These are phyloP conservation scores for Plecotus auritus DNA, from an alignment of 2,113 vertebrate genomes.

Conservation along the genomic window DNA sequence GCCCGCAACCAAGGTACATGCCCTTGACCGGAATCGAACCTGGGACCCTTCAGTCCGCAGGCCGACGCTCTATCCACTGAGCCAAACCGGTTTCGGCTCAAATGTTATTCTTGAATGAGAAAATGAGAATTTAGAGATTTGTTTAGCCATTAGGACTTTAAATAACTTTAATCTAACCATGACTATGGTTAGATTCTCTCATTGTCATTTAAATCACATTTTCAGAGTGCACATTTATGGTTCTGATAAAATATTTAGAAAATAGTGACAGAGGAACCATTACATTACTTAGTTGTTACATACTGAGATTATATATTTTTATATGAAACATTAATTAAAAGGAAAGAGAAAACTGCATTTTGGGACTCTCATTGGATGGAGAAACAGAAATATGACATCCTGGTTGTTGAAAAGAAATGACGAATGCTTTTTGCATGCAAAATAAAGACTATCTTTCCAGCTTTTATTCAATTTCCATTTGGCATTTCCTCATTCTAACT, in stretches of 20 bases:
- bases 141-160: neutral
- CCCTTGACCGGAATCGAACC: too few species aligned
- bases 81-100: too few species aligned
- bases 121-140: conserved; percentile 42
- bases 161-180: neutral
- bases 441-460: neutral
- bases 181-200: neutral
- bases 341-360: conserved; percentile 4
- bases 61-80: too few species aligned
- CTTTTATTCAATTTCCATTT: conserved; percentile 42
- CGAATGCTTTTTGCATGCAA: conserved; percentile 8
- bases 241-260: conserved; percentile 44
- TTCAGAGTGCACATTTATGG: neutral
- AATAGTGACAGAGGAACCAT: neutral
- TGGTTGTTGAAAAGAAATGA: conserved; percentile 27
- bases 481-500: conserved; percentile 38
- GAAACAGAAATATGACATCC: conserved; percentile 5
- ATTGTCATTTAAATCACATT: neutral
- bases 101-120: conserved; percentile 21
- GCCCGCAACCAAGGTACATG: too few species aligned
- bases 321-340: neutral
- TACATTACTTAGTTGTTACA: neutral
- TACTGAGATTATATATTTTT: conserved; percentile 10
- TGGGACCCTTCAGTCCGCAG: too few species aligned
- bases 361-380: neutral